Evolutionary conservation across 2,797 vertebrate genomes (phyloP).

Genomic region (Emydoidea blandingii): DNA sequence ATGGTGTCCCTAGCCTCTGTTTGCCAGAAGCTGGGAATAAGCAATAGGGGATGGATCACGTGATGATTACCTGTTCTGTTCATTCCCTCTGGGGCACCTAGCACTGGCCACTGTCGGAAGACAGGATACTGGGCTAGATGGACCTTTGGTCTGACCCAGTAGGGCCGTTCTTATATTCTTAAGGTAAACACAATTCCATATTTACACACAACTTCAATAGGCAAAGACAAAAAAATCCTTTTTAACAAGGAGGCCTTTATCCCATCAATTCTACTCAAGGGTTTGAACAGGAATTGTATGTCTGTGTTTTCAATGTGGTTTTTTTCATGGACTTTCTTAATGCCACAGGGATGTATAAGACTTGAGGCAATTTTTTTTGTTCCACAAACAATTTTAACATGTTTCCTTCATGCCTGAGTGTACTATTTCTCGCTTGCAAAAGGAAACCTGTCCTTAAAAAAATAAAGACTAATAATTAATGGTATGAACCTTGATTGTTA

Average conservation of each 20-base stretch:
- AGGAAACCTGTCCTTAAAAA: neutral
- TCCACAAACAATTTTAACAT: neutral
- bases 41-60: no score
- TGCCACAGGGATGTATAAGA: neutral
- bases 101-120: no score
- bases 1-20: no score
- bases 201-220: neutral
- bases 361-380: neutral
- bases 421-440: neutral
- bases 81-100: no score
- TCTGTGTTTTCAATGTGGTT: neutral
- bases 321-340: neutral
- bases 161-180: no score
- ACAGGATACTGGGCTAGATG: no score
- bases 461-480: rapidly evolving
- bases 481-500: no score
- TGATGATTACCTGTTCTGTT: no score
- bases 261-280: neutral
- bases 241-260: conserved; percentile 12
- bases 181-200: neutral
- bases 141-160: no score
- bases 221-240: neutral
- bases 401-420: neutral
- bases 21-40: no score
- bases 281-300: neutral